phyloP scores from a whole-genome alignment of 1,140 invertebrate genomes.

The Drosophila baimaii region DNA sequence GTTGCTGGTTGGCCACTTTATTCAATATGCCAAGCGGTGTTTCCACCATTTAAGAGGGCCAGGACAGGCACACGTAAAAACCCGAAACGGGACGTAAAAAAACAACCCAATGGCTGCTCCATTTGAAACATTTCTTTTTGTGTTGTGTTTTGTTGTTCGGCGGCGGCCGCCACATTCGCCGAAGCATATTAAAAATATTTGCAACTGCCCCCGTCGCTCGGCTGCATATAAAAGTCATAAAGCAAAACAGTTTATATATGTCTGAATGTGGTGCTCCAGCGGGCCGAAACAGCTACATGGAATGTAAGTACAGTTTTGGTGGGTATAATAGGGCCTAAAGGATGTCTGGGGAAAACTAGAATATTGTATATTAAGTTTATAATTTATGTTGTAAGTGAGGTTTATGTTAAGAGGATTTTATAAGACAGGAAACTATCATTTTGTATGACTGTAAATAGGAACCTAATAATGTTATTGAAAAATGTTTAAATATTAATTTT shows the following conservation, averaged over 20 bases:
- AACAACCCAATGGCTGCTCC: constrained; percentile 39
- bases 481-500: too few relatives aligned
- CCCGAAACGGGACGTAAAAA: constrained; percentile 46
- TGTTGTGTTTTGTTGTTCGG: constrained; percentile 25
- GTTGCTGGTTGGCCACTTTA: constrained; percentile 59
- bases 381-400: not conserved
- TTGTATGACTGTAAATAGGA: too few relatives aligned
- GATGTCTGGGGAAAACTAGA: too few relatives aligned
- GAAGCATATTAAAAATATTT: constrained; percentile 81
- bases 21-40: constrained; percentile 64
- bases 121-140: constrained; percentile 56
- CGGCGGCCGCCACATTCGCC: constrained; percentile 24
- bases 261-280: constrained; percentile 36
- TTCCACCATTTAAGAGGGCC: constrained; percentile 36
- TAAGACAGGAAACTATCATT: too few relatives aligned
- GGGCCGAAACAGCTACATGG: constrained; percentile 9
- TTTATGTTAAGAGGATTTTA: not conserved
- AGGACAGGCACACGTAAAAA: constrained; percentile 50
- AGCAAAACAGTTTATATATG: constrained; percentile 77
- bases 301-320: not conserved
- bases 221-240: constrained; percentile 78
- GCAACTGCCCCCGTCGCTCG: constrained; percentile 44
- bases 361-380: not conserved
- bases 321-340: not conserved
- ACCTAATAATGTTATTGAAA: too few relatives aligned